phyloP scores from a whole-genome alignment of 1,140 invertebrate species.

The Aphelenchoides besseyi region DNA sequence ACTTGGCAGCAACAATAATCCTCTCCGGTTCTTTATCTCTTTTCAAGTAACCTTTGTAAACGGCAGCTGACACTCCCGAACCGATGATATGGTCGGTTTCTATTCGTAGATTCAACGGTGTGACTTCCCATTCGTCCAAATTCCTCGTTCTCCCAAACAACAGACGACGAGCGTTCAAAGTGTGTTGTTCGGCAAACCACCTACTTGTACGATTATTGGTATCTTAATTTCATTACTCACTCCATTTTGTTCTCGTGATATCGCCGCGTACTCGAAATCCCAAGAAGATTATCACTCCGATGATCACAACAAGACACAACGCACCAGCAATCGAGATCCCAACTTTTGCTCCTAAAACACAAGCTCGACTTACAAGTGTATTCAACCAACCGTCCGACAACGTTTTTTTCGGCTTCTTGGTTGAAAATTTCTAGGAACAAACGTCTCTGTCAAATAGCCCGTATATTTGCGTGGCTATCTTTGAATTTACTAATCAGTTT shows the following conservation, averaged over 20 bases:
- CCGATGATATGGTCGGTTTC: not conserved
- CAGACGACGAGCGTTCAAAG: not conserved
- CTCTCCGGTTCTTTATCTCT: not conserved
- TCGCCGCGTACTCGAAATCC: not conserved
- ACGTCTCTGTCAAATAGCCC: no score
- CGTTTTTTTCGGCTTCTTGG: not conserved
- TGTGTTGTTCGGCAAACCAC: constrained; percentile 9
- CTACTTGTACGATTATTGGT: not conserved
- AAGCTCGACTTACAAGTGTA: no score
- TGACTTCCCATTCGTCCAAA: constrained; percentile 4
- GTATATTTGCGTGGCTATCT: no score
- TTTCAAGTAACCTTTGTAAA: constrained; percentile 3
- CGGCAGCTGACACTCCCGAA: not conserved
- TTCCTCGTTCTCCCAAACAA: not conserved
- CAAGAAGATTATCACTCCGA: not conserved
- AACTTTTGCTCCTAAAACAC: no score
- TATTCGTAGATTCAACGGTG: not conserved
- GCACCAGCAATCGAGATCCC: not conserved
- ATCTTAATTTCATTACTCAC: not conserved
- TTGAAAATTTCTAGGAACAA: no score
- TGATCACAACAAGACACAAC: not conserved
- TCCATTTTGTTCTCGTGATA: not conserved
- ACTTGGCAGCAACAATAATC: not conserved
- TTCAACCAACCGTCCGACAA: no score
- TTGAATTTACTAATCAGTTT: no score